Evolutionary conservation across 2,797 vertebrate species (phyloP).

Genomic region (Cynodonichthys magdalenae): DNA sequence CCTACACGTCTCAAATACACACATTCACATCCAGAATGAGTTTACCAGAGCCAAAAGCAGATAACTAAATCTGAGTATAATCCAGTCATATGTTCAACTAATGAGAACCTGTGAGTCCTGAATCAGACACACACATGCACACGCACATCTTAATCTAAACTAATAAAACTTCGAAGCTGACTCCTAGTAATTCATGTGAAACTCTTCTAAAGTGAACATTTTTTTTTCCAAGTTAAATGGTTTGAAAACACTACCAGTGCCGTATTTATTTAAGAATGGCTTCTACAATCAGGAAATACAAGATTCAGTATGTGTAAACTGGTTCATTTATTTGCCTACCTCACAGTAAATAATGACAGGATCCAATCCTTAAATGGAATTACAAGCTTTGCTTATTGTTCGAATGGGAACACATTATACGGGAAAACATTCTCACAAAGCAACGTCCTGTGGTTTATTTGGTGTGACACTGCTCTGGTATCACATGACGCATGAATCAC

Average conservation of each 20-base stretch:
- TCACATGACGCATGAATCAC: conserved; percentile 32
- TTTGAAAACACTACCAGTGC: not conserved
- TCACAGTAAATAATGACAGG: conserved; percentile 27
- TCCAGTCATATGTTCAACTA: conserved; percentile 69
- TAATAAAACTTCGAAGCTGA: conserved; percentile 30
- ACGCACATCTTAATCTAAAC: conserved; percentile 28
- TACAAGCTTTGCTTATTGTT: not conserved
- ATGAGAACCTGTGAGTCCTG: conserved; percentile 65
- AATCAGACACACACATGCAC: conserved; percentile 40
- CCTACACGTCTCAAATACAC: not conserved
- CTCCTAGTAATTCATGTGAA: conserved; percentile 12
- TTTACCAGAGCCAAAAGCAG: conserved; percentile 42
- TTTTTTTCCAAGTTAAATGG: not conserved
- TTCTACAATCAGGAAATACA: conserved; percentile 8
- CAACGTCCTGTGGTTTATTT: not conserved
- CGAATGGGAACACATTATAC: not conserved
- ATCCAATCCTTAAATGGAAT: conserved; percentile 3
- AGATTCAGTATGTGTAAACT: not conserved
- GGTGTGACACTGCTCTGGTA: conserved; percentile 5
- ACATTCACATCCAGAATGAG: not conserved
- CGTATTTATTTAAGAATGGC: not conserved
- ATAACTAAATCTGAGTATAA: conserved; percentile 64
- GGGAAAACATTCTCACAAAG: not conserved
- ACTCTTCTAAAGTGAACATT: not conserved
- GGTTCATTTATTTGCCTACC: conserved; percentile 12